These are phyloP conservation scores for Cochlearius cochlearius DNA, from an alignment of 2,113 vertebrate genomes.

Conservation along the genomic window DNA sequence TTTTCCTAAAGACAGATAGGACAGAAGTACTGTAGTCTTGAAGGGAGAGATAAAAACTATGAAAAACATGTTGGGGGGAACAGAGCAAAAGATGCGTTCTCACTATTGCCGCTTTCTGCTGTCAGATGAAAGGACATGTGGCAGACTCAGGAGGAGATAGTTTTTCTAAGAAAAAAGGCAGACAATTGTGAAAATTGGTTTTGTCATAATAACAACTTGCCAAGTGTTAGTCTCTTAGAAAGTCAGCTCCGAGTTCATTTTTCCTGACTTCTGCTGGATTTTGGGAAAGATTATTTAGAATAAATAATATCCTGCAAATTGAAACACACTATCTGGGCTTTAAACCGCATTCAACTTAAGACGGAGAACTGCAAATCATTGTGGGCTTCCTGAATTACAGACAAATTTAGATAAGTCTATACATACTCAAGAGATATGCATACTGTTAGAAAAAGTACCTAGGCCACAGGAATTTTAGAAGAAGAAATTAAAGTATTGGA, in stretches of 20 bases:
- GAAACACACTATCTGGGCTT: neutral
- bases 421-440: neutral
- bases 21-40: neutral
- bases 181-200: constrained; percentile 7
- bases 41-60: neutral
- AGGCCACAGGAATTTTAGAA: neutral
- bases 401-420: neutral
- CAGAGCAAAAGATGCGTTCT: neutral
- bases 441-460: neutral
- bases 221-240: neutral
- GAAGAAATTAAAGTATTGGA: neutral
- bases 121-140: neutral
- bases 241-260: neutral
- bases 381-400: neutral
- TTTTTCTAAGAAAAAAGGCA: constrained; percentile 18
- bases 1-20: neutral
- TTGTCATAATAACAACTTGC: neutral
- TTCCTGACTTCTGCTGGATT: neutral
- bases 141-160: neutral
- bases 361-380: neutral
- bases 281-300: neutral
- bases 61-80: neutral
- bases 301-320: neutral
- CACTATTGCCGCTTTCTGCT: neutral
- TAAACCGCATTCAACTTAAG: neutral